Evolutionary conservation across 2,888 invertebrate genomes (phyloP), one percentile per base, ranked within the genome.

Genomic region (Thalpophila matura): DNA sequence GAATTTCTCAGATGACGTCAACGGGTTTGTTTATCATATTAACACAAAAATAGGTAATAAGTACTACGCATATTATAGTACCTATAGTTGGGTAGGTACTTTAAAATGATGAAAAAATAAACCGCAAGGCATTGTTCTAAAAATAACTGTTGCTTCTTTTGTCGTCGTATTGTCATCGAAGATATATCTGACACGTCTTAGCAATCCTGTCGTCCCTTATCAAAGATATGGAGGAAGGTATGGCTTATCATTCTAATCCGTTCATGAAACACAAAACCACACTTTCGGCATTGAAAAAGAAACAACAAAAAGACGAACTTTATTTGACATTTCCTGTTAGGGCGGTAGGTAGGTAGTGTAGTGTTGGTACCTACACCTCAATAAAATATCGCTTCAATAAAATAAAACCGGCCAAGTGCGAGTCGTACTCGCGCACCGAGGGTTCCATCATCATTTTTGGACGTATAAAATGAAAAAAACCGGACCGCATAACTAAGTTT

Each of bases 291-390:
- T 63, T 57, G 35, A 64, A 59, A 42, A 38, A 58, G 16, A 63
- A 65, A 72, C 42, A 55, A 58, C 50, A 58, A 61, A 61, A 14
- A 42, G 14, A 9, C 69, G 64, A 72, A 72, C 59, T 79, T 79
- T 54, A 68, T 58, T 62, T 65, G 64, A 76, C 73, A 72, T 77
- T 79, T 79, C 76, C 68, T 79, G 59, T 47, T 56, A 43, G 43
- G 53, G 58, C n/a, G n/a, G n/a, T n/a, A n/a, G n/a, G n/a, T n/a
- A n/a, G n/a, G n/a, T n/a, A n/a, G n/a, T n/a, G n/a, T n/a, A n/a
- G n/a, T n/a, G n/a, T n/a, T n/a, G n/a, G n/a, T n/a, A 57, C 43
- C 42, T 31, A 35, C 27, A 51, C 65, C 51, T 55, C 54, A 43
- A 31, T 66, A 56, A n/a, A 53, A 56, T 51, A 62, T 22, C 6